A percentile compares a stretch with the other conserved stretches of the same genome.
These are phyloP conservation scores for Agrotis exclamationis DNA, from an alignment of 2,888 invertebrate genomes.

Conservation along the genomic window DNA sequence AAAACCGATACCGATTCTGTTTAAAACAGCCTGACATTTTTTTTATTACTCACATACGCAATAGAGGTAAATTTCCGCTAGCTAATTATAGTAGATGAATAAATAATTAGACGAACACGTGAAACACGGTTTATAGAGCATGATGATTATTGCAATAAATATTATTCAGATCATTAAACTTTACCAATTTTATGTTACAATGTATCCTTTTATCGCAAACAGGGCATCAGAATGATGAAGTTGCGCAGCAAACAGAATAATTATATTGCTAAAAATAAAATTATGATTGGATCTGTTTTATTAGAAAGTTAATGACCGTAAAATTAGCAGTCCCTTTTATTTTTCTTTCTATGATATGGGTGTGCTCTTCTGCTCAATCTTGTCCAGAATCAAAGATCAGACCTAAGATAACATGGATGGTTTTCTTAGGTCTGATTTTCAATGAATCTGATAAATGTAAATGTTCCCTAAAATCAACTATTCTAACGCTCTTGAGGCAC, in stretches of 20 bases:
- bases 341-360: not conserved
- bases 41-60: constrained; percentile 30
- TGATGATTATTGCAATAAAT: constrained; percentile 33
- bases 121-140: constrained; percentile 49
- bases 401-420: too few relatives aligned
- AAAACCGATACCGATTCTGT: constrained; percentile 1
- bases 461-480: too few relatives aligned
- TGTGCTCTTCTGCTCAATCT: not conserved
- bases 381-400: too few relatives aligned
- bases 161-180: constrained; percentile 50
- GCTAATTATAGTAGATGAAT: constrained; percentile 38
- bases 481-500: too few relatives aligned
- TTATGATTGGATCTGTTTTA: constrained; percentile 18
- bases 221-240: constrained; percentile 5
- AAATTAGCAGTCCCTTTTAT: constrained; percentile 2
- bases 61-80: constrained; percentile 46
- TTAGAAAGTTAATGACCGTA: constrained; percentile 17
- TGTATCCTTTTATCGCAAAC: constrained; percentile 36
- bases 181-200: constrained; percentile 24
- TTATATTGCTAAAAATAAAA: constrained; percentile 12
- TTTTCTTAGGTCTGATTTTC: too few relatives aligned
- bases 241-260: constrained; percentile 12
- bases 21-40: not conserved
- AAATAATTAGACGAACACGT: constrained; percentile 30
- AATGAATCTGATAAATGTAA: too few relatives aligned